Evolutionary conservation across 2,797 vertebrate genomes (phyloP).

Genomic region (Neomorphus geoffroyi): DNA sequence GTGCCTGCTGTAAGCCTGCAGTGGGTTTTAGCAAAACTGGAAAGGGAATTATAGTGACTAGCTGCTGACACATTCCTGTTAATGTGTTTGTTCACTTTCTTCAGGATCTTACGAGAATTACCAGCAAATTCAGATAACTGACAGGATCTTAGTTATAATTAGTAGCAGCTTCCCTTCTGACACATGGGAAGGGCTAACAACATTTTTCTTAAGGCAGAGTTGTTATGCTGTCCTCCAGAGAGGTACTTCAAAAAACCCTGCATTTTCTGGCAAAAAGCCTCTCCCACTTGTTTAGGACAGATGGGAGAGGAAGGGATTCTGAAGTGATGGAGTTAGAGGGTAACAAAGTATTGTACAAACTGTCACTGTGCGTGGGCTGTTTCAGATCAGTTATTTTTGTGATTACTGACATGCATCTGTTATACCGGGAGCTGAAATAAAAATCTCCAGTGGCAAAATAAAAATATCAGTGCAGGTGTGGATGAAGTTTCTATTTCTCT

Average conservation of each 20-base stretch:
- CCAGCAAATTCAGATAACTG: constrained; percentile 15
- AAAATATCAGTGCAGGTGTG: neutral
- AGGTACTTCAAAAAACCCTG: neutral
- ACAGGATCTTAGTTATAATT: constrained; percentile 54
- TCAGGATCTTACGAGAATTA: constrained; percentile 37
- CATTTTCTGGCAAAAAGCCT: constrained; percentile 22
- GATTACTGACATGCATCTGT: neutral
- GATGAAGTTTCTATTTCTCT: neutral
- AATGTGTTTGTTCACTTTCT: constrained; percentile 30
- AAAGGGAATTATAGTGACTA: neutral
- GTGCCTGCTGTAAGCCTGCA: neutral
- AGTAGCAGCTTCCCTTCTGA: constrained; percentile 36
- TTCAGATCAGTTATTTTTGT: constrained; percentile 27
- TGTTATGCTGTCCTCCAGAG: constrained; percentile 17
- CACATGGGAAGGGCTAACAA: neutral
- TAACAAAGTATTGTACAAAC: constrained; percentile 5
- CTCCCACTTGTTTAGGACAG: constrained; percentile 31
- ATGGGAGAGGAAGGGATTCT: constrained; percentile 21
- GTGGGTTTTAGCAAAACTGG: neutral
- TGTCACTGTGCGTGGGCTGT: neutral
- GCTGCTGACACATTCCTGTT: constrained; percentile 28
- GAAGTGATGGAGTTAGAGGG: neutral
- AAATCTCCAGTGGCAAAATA: neutral
- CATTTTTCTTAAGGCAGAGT: constrained; percentile 42
- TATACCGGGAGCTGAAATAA: neutral